Evolutionary conservation across 30 jellyfish, hydroid and myxozoan genomes (phyloP), one percentile per base, ranked within the genome.

Genomic region (Cassiopea andromeda): DNA sequence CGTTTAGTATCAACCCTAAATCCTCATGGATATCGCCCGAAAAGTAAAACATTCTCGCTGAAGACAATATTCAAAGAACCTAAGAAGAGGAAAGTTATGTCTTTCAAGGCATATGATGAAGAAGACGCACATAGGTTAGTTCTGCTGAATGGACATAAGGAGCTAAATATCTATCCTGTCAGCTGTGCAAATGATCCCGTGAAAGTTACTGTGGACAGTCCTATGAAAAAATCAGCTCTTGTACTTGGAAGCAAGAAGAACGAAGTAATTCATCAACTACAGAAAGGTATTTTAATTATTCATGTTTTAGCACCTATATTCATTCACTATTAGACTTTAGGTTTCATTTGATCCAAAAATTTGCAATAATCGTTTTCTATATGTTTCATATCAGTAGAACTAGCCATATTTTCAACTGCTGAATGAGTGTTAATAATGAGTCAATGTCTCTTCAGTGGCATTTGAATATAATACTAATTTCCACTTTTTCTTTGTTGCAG

Each of bases 21-120:
- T 94, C 97, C 95, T 13, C 98, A 91, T 72, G 99, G 99, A 27
- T 95, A 95, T 70, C 94, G 96, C 9, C 99, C 99, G 44, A 95
- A 94, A 38, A 97, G 99, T 13, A 78, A 48, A 44, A 73, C 69
- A 5, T 95, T 95, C 91, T 90, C 99, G 45, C 87, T 95, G 73
- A 95, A 95, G 79, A 91, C 99, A n/a, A 91, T 95, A 15, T 95
- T 95, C 92, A 95, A 95, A 79, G 98, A 91, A 70, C 97, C 97
- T 2, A 78, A 75, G 83, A 94, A 93, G 46, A 93, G 95, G 27
- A 91, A 91, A 54, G 90, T 78, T 46, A 93, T 95, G 87, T 87
- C 91, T 13, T 95, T 95, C 78, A 88, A 87, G n/a, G 98, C 97
- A 7, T 80, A 84, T 69, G 99, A 95, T 50, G 98, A 90, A 44